phyloP scores from a whole-genome alignment of 1,140 invertebrate genomes.

The Bombus impatiens region DNA sequence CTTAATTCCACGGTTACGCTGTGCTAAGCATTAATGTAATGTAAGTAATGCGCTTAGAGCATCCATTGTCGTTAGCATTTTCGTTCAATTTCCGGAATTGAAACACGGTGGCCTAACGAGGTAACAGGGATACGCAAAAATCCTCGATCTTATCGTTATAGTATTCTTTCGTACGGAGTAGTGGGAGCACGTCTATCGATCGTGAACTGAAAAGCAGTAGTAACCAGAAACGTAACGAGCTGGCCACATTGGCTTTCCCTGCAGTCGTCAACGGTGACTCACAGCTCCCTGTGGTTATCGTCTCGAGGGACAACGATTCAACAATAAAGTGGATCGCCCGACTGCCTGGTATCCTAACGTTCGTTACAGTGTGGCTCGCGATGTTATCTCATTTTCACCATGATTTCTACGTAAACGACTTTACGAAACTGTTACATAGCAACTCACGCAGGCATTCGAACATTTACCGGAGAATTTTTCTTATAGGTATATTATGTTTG shows the following conservation, averaged over 20 bases:
- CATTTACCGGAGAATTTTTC: too few relatives aligned
- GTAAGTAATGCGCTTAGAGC: background rate
- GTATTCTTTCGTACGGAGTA: background rate
- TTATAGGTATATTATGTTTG: too few relatives aligned
- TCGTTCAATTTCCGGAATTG: background rate
- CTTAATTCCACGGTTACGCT: background rate
- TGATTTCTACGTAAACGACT: background rate
- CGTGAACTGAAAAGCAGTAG: slow-evolving; percentile 49
- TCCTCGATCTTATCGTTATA: slow-evolving; percentile 44
- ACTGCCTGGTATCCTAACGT: background rate
- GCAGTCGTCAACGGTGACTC: slow-evolving; percentile 53
- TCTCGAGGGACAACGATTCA: slow-evolving; percentile 53
- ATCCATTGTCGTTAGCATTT: slow-evolving; percentile 13
- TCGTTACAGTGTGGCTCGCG: too few relatives aligned
- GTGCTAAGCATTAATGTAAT: background rate
- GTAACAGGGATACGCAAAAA: background rate
- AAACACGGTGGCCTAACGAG: background rate
- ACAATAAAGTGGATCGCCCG: slow-evolving; percentile 35
- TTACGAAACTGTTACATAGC: background rate
- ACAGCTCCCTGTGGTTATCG: slow-evolving; percentile 30
- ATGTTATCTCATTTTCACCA: background rate
- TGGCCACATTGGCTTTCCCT: slow-evolving; percentile 39
- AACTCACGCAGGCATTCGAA: too few relatives aligned
- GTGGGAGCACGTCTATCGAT: slow-evolving; percentile 45
- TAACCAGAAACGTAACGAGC: slow-evolving; percentile 56